Percentiles rank a stretch among this genome's conserved stretches.
Conservation (phyloP, 2,888 invertebrate genomes). For the Blastobasis adustella region DNA sequence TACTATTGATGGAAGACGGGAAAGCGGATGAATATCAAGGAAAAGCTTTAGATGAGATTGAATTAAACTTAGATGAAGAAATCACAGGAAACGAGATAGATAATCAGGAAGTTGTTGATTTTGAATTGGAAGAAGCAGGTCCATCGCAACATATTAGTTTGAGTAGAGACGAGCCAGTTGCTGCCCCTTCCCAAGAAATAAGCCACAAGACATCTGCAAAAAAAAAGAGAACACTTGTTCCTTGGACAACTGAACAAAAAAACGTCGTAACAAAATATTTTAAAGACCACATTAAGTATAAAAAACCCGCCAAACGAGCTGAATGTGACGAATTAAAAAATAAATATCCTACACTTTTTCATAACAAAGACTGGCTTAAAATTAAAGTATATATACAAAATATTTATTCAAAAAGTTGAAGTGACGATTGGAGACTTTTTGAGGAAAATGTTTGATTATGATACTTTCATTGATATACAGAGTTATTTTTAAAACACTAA, state of each 20-base stretch:
- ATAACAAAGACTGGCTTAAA: slow-evolving; percentile 18
- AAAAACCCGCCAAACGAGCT: slow-evolving; percentile 13
- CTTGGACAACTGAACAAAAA: background rate
- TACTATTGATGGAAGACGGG: slow-evolving; percentile 17
- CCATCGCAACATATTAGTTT: too few species aligned
- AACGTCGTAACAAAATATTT: slow-evolving; percentile 11
- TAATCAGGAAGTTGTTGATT: background rate
- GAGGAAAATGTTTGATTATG: too few species aligned
- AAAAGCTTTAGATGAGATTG: slow-evolving; percentile 12
- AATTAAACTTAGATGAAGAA: slow-evolving; percentile 13
- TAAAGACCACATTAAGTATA: slow-evolving; percentile 12
- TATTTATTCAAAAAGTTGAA: background rate
- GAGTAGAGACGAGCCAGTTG: too few species aligned
- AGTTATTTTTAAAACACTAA: too few species aligned
- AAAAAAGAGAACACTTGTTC: too few species aligned
- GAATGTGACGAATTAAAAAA: slow-evolving; percentile 17
- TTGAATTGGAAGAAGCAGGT: too few species aligned
- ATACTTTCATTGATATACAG: too few species aligned
- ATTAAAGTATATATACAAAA: slow-evolving; percentile 18
- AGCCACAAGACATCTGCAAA: background rate
- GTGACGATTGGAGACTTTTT: too few species aligned
- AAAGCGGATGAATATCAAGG: slow-evolving; percentile 14
- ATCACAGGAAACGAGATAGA: slow-evolving; percentile 1
- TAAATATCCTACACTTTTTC: slow-evolving; percentile 7
- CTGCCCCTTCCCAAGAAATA: slow-evolving; percentile 5